These are phyloP conservation scores for Anoplopoma fimbria DNA, from an alignment of 2,113 vertebrate species.

Conservation along the genomic window DNA sequence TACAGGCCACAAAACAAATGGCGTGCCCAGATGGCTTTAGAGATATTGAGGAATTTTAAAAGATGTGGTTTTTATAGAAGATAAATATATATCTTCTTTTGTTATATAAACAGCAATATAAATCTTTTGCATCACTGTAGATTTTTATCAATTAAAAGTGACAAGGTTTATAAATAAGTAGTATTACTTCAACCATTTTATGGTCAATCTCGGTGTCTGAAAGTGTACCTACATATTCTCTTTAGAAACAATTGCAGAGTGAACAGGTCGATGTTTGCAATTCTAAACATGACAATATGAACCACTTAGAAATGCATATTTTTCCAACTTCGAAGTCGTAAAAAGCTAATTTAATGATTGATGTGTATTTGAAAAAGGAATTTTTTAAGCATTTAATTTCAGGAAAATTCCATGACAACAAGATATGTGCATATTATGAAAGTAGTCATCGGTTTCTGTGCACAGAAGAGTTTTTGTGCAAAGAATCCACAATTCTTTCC, in stretches of 20 bases:
- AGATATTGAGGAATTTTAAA: slow-evolving; percentile 6
- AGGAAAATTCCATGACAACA: neutral
- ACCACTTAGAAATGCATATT: neutral
- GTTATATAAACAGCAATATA: neutral
- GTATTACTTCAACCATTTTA: neutral
- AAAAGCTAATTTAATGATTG: neutral
- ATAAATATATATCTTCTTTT: neutral
- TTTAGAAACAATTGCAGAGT: neutral
- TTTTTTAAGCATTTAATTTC: neutral
- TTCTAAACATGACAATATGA: neutral
- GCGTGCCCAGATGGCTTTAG: neutral
- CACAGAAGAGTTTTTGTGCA: neutral
- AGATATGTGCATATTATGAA: neutral
- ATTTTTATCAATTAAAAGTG: neutral
- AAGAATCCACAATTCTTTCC: neutral
- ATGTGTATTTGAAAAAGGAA: neutral
- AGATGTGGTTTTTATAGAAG: neutral
- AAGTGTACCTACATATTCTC: neutral
- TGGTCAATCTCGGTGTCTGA: neutral
- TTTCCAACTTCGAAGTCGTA: neutral
- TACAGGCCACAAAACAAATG: slow-evolving; percentile 7
- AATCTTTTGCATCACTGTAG: neutral
- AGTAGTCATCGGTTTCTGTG: neutral
- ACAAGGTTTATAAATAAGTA: neutral
- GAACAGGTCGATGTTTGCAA: neutral